A percentile compares a stretch with the other conserved stretches of the same genome.
Evolutionary conservation across 2,113 vertebrate genomes (phyloP).

Genomic region (Corydoras maculifer): DNA sequence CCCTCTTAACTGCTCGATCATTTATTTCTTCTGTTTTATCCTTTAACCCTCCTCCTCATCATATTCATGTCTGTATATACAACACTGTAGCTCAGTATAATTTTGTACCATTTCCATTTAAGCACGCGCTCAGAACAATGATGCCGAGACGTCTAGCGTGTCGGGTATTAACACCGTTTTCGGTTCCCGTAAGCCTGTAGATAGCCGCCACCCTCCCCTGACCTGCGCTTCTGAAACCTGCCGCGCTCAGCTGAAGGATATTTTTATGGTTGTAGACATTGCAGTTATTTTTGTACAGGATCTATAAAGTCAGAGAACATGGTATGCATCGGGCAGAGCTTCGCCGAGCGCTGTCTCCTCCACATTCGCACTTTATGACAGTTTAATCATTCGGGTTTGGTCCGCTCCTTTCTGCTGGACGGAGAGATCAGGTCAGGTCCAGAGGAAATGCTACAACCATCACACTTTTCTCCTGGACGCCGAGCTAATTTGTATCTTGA

Average conservation of each 20-base stretch:
- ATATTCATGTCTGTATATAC: slow-evolving; percentile 20
- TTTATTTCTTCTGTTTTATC: no score
- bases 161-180: background rate
- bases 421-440: slow-evolving; percentile 1
- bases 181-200: background rate
- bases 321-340: background rate
- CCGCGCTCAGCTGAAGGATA: slow-evolving; percentile 29
- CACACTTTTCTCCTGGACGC: background rate
- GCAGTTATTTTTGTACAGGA: slow-evolving; percentile 48
- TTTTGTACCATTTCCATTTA: no score
- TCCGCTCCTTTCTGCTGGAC: slow-evolving; percentile 10
- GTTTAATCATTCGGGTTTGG: slow-evolving; percentile 23
- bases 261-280: slow-evolving; percentile 44
- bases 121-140: background rate
- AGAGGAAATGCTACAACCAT: slow-evolving; percentile 15
- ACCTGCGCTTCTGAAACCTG: background rate
- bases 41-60: no score
- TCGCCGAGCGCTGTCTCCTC: background rate
- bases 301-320: slow-evolving; percentile 25
- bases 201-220: background rate
- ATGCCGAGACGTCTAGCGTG: background rate
- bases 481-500: slow-evolving; percentile 12
- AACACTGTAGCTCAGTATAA: no score
- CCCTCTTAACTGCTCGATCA: no score
- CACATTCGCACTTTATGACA: slow-evolving; percentile 38